These are phyloP conservation scores for Antheraea assamensis DNA, from an alignment of 2,888 invertebrate species.

Conservation along the genomic window DNA sequence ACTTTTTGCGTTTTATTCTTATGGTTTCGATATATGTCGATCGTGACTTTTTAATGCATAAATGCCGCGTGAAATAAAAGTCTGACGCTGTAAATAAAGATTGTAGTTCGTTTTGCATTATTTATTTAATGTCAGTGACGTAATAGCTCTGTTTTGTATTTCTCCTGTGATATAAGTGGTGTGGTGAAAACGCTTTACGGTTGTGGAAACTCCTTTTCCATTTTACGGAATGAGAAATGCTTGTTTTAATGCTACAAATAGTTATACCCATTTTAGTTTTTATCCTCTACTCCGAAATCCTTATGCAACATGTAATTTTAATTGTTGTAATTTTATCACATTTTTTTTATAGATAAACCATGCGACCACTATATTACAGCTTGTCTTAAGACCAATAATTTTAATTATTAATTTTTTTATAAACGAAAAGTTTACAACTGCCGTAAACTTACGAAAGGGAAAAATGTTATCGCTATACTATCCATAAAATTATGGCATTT, in stretches of 20 bases:
- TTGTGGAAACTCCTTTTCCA: no score
- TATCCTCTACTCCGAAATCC: not conserved
- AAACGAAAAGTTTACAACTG: not conserved
- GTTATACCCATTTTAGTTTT: no score
- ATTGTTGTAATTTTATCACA: no score
- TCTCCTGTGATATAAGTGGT: not conserved
- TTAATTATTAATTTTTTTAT: not conserved
- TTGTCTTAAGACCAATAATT: not conserved
- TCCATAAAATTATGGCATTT: not conserved
- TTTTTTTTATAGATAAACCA: not conserved
- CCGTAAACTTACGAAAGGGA: not conserved
- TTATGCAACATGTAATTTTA: not conserved
- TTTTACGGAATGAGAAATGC: not conserved
- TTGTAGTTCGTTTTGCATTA: not conserved
- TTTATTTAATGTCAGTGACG: not conserved
- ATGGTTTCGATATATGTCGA: conserved; percentile 10
- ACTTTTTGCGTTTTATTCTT: conserved; percentile 11
- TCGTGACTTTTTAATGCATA: not conserved
- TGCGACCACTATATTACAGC: not conserved
- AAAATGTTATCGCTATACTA: not conserved
- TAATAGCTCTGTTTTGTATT: not conserved
- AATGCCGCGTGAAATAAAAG: not conserved
- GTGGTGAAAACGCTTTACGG: not conserved
- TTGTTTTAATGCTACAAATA: not conserved
- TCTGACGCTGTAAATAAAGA: not conserved